Conservation (phyloP, 1,140 invertebrate species). For the Eriosoma lanigerum region DNA sequence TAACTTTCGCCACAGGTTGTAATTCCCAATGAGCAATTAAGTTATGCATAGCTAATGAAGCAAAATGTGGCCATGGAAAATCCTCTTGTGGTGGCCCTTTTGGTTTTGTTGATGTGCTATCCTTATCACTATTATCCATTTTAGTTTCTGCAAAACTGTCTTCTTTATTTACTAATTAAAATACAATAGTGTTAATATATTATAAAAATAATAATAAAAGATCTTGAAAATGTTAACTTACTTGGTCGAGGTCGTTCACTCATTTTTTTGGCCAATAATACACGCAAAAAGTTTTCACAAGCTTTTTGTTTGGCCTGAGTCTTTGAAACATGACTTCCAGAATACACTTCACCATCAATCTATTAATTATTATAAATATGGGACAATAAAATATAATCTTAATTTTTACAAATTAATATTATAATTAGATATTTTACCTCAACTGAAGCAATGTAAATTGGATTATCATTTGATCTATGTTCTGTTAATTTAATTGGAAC, state of each 20-base stretch:
- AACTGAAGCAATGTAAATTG: constrained; percentile 7
- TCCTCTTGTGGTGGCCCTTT: constrained; percentile 27
- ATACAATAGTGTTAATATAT: not conserved
- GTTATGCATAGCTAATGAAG: constrained; percentile 45
- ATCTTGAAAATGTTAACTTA: not conserved
- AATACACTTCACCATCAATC: constrained; percentile 31
- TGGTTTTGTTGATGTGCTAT: not conserved
- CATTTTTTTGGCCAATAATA: constrained; percentile 36
- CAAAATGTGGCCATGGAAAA: constrained; percentile 48
- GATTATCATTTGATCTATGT: not conserved
- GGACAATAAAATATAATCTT: not conserved
- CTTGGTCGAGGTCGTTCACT: not conserved
- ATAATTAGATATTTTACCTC: constrained; percentile 12
- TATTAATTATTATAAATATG: not conserved
- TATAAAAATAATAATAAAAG: not conserved
- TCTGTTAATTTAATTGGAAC: constrained; percentile 32
- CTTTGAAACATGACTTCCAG: constrained; percentile 10
- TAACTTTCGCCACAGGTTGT: not conserved
- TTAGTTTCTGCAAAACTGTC: not conserved
- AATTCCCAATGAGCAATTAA: constrained; percentile 41
- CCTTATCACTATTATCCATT: not conserved
- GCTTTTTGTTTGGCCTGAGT: constrained; percentile 48
- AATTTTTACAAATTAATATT: not conserved
- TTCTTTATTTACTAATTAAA: constrained; percentile 34
- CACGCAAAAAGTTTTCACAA: constrained; percentile 42